Evolutionary conservation across 2,113 vertebrate species (phyloP), one percentile per base, ranked within the genome.

Genomic region (Chitala chitala): DNA sequence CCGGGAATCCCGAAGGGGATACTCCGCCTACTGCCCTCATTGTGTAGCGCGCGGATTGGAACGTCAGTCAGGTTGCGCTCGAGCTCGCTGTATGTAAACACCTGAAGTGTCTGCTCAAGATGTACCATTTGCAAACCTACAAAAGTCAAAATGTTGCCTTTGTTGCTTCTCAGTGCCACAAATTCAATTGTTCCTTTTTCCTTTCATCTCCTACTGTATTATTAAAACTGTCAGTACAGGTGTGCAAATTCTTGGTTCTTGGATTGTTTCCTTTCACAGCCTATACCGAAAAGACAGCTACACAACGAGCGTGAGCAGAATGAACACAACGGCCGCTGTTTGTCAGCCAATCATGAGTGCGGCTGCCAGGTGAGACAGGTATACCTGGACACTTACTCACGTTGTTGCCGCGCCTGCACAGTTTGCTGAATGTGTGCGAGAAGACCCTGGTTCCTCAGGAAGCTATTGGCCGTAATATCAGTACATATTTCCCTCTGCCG

Each of bases 371-470:
- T 68, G 64, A 46, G 10, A 48, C 6, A 13, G 40, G 61, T 44
- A 44, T 74, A 22, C 55, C 68, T 54, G 17, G 31, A 53, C 44
- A 22, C 68, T 68, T 68, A 46, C 22, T 46, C 64, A 51, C 20
- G 20, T 51, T 51, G 20, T 15, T 51, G n/a, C n/a, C n/a, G n/a
- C n/a, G n/a, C n/a, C n/a, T n/a, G n/a, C n/a, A n/a, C n/a, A n/a
- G n/a, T n/a, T n/a, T n/a, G n/a, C n/a, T n/a, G n/a, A n/a, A n/a
- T n/a, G n/a, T n/a, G n/a, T n/a, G n/a, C n/a, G n/a, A n/a, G n/a
- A n/a, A n/a, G n/a, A n/a, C n/a, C n/a, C n/a, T n/a, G n/a, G n/a
- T n/a, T 58, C 24, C 10, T 58, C 1, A 3, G 10, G 55, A n/a
- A 26, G 3, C 55, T 26, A 58, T 12, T 3, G 55, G 10, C n/a